Conservation (phyloP, 2,113 vertebrate species). For the Carlito syrichta region DNA sequence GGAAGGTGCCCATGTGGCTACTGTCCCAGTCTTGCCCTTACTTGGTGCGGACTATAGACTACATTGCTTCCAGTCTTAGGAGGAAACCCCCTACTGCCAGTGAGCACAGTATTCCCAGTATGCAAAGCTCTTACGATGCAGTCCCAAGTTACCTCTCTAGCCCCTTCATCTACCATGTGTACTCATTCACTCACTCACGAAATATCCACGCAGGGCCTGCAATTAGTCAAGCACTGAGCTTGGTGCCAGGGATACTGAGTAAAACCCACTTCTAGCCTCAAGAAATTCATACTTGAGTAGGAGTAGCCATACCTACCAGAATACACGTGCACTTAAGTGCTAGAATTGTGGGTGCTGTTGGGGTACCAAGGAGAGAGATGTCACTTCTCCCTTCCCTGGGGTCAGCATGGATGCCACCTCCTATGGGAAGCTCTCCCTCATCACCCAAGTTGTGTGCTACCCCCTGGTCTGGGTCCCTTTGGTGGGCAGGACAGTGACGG, state of each 20-base stretch:
- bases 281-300: not conserved
- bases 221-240: not conserved
- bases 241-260: not conserved
- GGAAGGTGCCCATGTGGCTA: not conserved
- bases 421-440: fast-evolving
- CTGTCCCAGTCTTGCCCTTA: not conserved
- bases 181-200: not conserved
- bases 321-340: fast-evolving
- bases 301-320: not conserved
- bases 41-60: not conserved
- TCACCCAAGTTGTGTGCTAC: not conserved
- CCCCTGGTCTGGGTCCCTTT: not conserved
- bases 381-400: not conserved
- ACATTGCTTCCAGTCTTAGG: not conserved
- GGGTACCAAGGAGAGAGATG: not conserved
- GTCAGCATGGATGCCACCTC: not conserved
- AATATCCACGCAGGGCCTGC: not conserved
- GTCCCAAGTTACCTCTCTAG: not conserved
- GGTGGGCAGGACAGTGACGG: not conserved
- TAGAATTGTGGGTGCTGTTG: not conserved
- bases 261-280: not conserved
- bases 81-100: not conserved
- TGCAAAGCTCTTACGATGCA: not conserved
- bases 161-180: not conserved
- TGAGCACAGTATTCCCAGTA: not conserved